phyloP scores from a whole-genome alignment of 2,113 vertebrate species.

The Panthera leo region DNA sequence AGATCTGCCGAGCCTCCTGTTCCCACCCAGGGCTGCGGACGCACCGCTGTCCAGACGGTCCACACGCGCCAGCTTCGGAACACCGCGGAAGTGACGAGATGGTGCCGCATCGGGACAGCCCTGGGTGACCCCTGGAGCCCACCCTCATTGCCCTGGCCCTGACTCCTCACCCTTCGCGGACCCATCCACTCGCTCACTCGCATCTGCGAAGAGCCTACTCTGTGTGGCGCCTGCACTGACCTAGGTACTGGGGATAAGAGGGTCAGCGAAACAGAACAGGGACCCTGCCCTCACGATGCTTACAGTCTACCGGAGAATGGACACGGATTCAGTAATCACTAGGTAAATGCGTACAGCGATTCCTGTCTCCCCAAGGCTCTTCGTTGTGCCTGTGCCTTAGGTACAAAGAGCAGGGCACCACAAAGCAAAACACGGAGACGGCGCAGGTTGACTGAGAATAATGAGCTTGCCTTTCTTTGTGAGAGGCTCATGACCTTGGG shows the following conservation, averaged over 20 bases:
- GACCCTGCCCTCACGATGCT: too few species aligned
- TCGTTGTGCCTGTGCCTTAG: rapidly evolving
- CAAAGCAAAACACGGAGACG: neutral
- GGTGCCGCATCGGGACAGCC: rapidly evolving
- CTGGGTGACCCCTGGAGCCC: neutral
- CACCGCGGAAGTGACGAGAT: rapidly evolving
- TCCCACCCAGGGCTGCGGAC: neutral
- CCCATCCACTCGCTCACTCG: neutral
- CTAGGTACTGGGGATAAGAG: neutral
- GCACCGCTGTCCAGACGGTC: neutral
- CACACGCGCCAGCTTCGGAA: neutral
- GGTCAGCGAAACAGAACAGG: neutral
- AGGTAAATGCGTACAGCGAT: neutral
- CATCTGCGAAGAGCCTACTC: rapidly evolving
- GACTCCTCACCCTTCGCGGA: rapidly evolving
- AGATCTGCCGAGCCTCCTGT: neutral
- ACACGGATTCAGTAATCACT: neutral
- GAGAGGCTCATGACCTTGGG: neutral
- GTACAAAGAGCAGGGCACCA: neutral
- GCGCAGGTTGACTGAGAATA: rapidly evolving
- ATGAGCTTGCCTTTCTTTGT: neutral
- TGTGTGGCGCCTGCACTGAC: rapidly evolving
- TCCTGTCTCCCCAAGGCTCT: neutral
- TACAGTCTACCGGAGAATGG: neutral
- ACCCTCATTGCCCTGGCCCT: neutral